Evolutionary conservation across 23 tunicate genomes (phyloP).

Genomic region (Ascidia mentula): DNA sequence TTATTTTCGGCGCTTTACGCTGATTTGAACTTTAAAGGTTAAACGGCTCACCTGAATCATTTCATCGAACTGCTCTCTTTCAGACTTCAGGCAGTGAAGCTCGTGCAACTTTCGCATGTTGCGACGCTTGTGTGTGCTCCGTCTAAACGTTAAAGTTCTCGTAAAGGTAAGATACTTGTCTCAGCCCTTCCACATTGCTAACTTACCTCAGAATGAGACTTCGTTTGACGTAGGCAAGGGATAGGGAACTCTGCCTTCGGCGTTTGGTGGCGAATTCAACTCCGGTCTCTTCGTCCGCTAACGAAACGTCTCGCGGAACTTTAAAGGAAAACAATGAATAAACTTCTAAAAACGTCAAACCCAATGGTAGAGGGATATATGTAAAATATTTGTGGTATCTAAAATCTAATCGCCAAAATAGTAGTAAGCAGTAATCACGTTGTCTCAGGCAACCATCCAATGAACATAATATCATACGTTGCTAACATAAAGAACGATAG

Average conservation of each 20-base stretch:
- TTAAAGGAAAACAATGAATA: no score
- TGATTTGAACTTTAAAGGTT: no score
- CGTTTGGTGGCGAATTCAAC: background rate
- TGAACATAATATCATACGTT: no score
- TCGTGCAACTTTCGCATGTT: conserved; percentile 55
- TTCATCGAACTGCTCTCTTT: conserved; percentile 67
- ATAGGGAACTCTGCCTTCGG: background rate
- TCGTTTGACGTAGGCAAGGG: conserved; percentile 8
- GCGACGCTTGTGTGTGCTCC: conserved; percentile 18
- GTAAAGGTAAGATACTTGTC: background rate
- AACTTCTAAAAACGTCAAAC: no score
- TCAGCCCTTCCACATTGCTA: background rate
- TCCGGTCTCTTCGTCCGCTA: background rate
- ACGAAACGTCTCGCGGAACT: background rate
- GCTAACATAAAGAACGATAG: no score
- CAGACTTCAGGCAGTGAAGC: conserved; percentile 57
- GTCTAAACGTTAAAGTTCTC: background rate
- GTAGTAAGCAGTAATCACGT: no score
- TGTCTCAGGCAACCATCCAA: no score
- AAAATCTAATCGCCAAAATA: no score
- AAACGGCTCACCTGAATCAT: conserved; percentile 68
- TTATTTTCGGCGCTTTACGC: no score
- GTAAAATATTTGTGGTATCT: no score
- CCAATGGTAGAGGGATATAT: no score
- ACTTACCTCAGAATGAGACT: background rate